Conservation (phyloP, 2,113 vertebrate species). For the Haplochromis burtoni region DNA sequence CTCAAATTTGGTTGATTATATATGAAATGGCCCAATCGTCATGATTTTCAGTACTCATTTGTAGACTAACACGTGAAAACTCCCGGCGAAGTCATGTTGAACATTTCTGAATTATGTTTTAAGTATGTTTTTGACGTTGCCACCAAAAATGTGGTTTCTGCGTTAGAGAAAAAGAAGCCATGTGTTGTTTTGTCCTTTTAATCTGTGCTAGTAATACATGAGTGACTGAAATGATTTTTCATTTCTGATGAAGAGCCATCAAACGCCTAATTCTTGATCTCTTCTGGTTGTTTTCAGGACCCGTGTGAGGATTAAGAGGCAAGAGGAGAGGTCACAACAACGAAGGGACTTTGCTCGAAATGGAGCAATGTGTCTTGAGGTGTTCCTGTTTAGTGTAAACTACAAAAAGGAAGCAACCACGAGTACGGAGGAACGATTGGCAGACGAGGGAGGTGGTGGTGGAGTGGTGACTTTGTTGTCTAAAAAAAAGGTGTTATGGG, state of each 20-base stretch:
- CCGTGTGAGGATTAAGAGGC: background rate
- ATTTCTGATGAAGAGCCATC: background rate
- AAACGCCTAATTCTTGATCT: background rate
- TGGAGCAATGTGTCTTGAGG: conserved; percentile 62
- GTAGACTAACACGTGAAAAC: background rate
- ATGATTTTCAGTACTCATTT: background rate
- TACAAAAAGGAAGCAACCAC: conserved; percentile 54
- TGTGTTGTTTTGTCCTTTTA: background rate
- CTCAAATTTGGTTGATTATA: background rate
- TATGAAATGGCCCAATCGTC: background rate
- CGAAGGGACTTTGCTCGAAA: conserved; percentile 29
- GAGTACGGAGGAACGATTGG: conserved; percentile 55
- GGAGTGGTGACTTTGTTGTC: conserved; percentile 24
- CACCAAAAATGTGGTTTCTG: background rate
- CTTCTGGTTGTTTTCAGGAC: conserved; percentile 30
- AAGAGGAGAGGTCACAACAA: background rate
- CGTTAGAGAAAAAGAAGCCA: background rate
- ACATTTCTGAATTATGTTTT: background rate
- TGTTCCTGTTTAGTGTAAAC: conserved; percentile 54
- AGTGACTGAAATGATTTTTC: background rate
- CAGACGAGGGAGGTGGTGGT: conserved; percentile 36
- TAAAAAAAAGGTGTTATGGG: conserved; percentile 12
- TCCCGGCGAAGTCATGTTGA: background rate
- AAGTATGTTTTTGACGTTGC: background rate
- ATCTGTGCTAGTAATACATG: background rate